Conservation (phyloP, 2,113 vertebrate genomes). For the Chlamydotis undulata region DNA sequence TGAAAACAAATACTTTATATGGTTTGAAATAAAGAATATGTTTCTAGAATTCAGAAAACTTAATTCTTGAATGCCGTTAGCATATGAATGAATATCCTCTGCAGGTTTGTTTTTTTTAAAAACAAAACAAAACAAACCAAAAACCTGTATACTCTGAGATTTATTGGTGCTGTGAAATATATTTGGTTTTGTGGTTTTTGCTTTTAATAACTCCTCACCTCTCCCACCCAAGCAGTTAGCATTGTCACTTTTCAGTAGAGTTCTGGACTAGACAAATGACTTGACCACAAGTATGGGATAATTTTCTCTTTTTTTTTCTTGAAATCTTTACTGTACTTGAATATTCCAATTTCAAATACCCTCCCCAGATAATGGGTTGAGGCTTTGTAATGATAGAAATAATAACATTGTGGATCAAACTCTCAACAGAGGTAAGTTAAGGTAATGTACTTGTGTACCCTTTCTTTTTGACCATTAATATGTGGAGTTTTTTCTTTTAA, state of each 20-base stretch:
- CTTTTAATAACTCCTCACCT: not conserved
- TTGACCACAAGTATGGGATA: not conserved
- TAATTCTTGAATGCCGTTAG: not conserved
- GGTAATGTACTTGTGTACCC: not conserved
- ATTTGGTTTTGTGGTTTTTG: not conserved
- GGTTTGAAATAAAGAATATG: not conserved
- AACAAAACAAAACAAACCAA: too few relatives aligned
- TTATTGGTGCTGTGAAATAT: not conserved
- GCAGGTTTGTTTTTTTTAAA: not conserved
- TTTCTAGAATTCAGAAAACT: not conserved
- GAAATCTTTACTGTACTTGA: not conserved
- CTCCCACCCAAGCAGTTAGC: not conserved
- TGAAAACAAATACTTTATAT: not conserved
- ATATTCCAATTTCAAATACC: not conserved
- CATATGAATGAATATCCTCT: not conserved
- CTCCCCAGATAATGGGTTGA: not conserved
- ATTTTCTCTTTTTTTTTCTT: not conserved
- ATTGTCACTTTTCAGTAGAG: not conserved
- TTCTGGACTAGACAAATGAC: not conserved
- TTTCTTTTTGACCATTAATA: not conserved
- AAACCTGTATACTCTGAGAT: not conserved
- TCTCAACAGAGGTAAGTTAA: not conserved
- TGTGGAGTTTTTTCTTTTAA: not conserved
- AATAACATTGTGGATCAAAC: not conserved
- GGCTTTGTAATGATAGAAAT: not conserved